These are phyloP conservation scores for Scaptodrosophila latifasciaeformis DNA, from an alignment of 2,888 invertebrate genomes.

Conservation along the genomic window DNA sequence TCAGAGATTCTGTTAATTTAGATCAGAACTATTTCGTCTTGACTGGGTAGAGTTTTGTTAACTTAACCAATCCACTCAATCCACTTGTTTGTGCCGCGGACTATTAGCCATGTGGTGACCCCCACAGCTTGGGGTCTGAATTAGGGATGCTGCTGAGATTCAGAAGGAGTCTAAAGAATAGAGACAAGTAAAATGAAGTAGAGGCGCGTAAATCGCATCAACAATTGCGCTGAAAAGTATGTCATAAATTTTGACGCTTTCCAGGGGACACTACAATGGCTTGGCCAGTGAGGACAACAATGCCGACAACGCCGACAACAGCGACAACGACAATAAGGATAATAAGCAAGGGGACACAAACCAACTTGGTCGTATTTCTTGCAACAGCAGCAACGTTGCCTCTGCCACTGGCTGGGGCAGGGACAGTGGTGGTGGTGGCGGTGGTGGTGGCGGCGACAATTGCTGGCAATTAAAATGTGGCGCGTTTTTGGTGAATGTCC, in stretches of 20 bases:
- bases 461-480: constrained; percentile 70
- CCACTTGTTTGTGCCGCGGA: too few relatives aligned
- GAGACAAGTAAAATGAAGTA: too few relatives aligned
- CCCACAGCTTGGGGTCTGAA: too few relatives aligned
- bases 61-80: too few relatives aligned
- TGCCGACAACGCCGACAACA: constrained; percentile 20
- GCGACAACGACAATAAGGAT: constrained; percentile 26
- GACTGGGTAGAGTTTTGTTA: too few relatives aligned
- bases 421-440: constrained; percentile 12
- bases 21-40: too few relatives aligned
- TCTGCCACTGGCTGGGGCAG: too few relatives aligned
- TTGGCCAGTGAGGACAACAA: constrained; percentile 4
- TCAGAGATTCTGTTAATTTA: too few relatives aligned
- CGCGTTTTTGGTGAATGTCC: constrained; percentile 53
- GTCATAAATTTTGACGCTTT: constrained; percentile 64
- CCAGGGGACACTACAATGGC: constrained; percentile 6
- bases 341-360: constrained; percentile 23
- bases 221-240: constrained; percentile 68
- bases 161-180: too few relatives aligned
- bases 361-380: constrained; percentile 2
- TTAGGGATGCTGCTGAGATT: too few relatives aligned
- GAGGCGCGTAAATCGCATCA: constrained; percentile 65
- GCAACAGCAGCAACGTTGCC: too few relatives aligned
- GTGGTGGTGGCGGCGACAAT: constrained; percentile 54
- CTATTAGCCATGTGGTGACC: too few relatives aligned